Base-by-base conservation (phyloP, 1,140 invertebrate genomes). In the Harlomillsia oculata region DNA sequence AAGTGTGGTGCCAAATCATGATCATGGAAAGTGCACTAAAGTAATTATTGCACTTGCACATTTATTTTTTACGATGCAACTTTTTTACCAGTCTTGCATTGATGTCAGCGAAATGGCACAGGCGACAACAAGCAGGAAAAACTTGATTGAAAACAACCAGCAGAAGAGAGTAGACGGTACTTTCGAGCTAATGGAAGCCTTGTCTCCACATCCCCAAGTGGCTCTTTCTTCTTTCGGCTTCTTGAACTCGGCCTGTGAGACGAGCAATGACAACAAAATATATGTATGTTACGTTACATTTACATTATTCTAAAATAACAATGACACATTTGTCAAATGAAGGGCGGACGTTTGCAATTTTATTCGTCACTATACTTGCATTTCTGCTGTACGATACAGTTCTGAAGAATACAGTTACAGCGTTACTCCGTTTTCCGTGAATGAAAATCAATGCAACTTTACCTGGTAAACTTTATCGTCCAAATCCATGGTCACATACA, bases 101-200 rank as follows among this genome's bases (percentile, higher is more conserved):
- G 48, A 25, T 37, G 34, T 36, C 32, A 50, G 26, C 25, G 48
- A 50, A 50, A 39, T 37, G 48, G 34, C 45, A 50, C 30, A 37
- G 39, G 48, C 48, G 25, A 16, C 48, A 26, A 50, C 20, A n/a
- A 50, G 48, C 48, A 50, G 34, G 48, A 50, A 50, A 50, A 50
- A 50, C 48, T 50, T 50, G 48, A 37, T 50, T 50, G 48, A 50
- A 28, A 50, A 50, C 21, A 50, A 26, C 48, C 48, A 50, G 34
- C 32, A 50, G 9, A 50, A 29, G 34, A 50, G 16, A 14, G 45
- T 34, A 4, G 45, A 48, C 36, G 48, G 32, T n/a, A 50, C 23
- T 25, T 50, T 50, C 20, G 30, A 26, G 34, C 28, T 50, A 36
- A 50, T 50, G n/a, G 34, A n/a, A n/a, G n/a, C n/a, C n/a, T n/a